Evolutionary conservation across 2,888 invertebrate species (phyloP).

Genomic region (Rhamphomyia laevipes): DNA sequence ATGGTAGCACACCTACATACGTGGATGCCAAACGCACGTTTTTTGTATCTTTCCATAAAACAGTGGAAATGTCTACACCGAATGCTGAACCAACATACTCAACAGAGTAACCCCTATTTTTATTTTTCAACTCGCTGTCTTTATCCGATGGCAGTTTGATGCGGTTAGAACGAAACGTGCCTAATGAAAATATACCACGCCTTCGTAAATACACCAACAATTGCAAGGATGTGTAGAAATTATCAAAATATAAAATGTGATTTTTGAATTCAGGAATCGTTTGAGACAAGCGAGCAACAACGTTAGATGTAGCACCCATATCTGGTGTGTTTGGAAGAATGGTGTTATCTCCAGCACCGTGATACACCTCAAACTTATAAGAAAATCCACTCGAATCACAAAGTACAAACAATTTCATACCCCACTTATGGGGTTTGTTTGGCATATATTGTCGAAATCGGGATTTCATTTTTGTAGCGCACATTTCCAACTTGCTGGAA

Average conservation of each 20-base stretch:
- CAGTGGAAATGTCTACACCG: too few species aligned
- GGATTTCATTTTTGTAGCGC: neutral
- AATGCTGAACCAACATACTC: too few species aligned
- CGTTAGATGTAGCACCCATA: neutral
- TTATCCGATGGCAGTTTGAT: conserved; percentile 3
- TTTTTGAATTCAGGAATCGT: neutral
- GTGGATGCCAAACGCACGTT: too few species aligned
- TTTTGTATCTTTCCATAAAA: too few species aligned
- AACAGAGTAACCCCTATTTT: too few species aligned
- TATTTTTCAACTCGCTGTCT: neutral
- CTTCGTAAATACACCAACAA: neutral
- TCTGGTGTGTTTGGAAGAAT: conserved; percentile 1
- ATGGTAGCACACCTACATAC: too few species aligned
- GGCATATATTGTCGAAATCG: neutral
- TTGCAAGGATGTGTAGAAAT: conserved; percentile 2
- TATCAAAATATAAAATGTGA: conserved; percentile 5
- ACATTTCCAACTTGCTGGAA: too few species aligned
- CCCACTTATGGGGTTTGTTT: neutral
- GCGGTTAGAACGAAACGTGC: conserved; percentile 6
- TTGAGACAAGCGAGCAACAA: conserved; percentile 1
- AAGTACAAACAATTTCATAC: neutral
- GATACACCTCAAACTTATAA: conserved; percentile 1
- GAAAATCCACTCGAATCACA: neutral
- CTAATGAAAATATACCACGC: conserved; percentile 6
- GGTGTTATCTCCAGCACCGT: neutral